Evolutionary conservation across 2,797 vertebrate species (phyloP), one percentile per base, ranked within the genome.

Genomic region (Sardinella longiceps): DNA sequence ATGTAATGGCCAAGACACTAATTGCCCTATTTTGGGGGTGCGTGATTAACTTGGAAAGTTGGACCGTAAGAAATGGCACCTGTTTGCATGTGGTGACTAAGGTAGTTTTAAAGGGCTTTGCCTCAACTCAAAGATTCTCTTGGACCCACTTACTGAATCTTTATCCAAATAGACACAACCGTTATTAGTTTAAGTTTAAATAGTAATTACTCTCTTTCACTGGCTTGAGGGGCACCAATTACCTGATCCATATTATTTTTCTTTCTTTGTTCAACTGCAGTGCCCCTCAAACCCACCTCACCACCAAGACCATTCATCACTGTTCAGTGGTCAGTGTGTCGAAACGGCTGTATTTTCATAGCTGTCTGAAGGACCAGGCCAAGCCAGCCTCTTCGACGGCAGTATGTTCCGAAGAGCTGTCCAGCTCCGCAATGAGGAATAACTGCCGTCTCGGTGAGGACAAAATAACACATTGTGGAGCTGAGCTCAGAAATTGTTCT

Each of bases 1-100:
- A 87, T 85, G 84, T 87, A 87, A 87, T 81, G 80, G 46, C 83
- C 85, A 87, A 86, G 58, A 85, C 81, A 80, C 86, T 90, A 89
- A 88, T 84, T 87, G 81, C 51, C 43, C 74, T 4, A 87, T 86
- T 88, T 88, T 50, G 48, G 1, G 48, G 4, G 48, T 10, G 46
- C 9, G 46, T 84, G 87, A 82, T 87, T 83, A 81, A 25, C n/a
- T 82, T 70, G 81, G 66, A 90, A 87, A 84, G 56, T 86, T 87
- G 84, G 84, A 87, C 37, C 2, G 33, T 70, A 84, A 77, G 63
- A 77, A n/a, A 77, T 60, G 46, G 51, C 86, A 88, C 88, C 82
- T 88, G 86, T 58, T 70, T 63, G 81, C 74, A 63, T 60, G 80
- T 14, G 43, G 37, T 63, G 82, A 20, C 25, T 37, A 12, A 83